A percentile compares a stretch with the other conserved stretches of the same genome.
Conservation (phyloP, 2,888 invertebrate genomes). For the Limnephilus lunatus region DNA sequence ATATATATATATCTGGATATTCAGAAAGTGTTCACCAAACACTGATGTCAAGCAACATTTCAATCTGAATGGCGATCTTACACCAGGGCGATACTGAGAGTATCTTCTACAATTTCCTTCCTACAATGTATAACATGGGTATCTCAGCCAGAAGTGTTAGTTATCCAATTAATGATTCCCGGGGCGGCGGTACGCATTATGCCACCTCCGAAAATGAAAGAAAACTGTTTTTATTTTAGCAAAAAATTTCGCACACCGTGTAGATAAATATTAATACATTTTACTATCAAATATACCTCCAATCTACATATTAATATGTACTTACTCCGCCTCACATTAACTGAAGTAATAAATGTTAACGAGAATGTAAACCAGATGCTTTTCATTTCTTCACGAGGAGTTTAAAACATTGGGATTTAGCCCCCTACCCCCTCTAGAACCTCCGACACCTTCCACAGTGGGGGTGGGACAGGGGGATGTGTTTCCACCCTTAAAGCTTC, state of each 20-base stretch:
- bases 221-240: too few species aligned
- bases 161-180: too few species aligned
- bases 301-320: neutral
- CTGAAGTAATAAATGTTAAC: slow-evolving; percentile 28
- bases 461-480: neutral
- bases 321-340: neutral
- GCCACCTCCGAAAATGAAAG: too few species aligned
- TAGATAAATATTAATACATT: neutral
- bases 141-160: too few species aligned
- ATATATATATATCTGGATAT: too few species aligned
- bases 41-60: too few species aligned
- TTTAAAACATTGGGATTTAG: slow-evolving; percentile 13
- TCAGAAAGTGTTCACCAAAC: too few species aligned
- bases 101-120: too few species aligned
- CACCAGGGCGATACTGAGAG: too few species aligned
- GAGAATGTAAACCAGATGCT: slow-evolving; percentile 35
- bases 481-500: neutral
- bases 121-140: too few species aligned
- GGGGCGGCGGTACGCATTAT: too few species aligned
- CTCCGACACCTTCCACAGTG: neutral
- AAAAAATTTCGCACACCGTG: neutral
- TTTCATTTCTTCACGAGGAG: slow-evolving; percentile 27
- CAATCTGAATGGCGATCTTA: too few species aligned
- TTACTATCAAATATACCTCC: neutral
- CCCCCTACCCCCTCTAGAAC: neutral